A percentile compares a stretch with the other conserved stretches of the same genome.
Conservation (phyloP, 2,797 vertebrate species). For the Cirrhinus mrigala region DNA sequence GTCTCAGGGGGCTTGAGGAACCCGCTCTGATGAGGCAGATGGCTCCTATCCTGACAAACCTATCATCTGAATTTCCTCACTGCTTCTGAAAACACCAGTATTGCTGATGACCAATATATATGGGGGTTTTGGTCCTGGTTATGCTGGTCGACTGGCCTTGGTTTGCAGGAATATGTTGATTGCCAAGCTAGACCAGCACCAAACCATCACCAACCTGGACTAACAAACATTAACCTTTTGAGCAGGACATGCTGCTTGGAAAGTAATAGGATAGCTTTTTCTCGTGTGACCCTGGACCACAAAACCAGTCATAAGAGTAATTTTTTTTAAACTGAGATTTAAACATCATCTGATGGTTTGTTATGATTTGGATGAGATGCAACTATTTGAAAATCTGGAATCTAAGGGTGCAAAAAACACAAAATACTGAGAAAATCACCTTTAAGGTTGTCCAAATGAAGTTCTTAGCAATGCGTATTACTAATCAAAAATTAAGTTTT, state of each 20-base stretch:
- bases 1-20: constrained; percentile 60
- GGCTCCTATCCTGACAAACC: constrained; percentile 32
- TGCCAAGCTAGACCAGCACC: neutral
- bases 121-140: neutral
- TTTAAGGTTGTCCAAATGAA: too few species aligned
- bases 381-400: too few species aligned
- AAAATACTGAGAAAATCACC: too few species aligned
- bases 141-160: neutral
- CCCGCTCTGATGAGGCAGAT: constrained; percentile 39
- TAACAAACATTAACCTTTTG: neutral
- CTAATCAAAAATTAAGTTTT: too few species aligned
- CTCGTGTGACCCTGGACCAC: neutral
- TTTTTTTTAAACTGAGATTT: too few species aligned
- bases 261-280: neutral
- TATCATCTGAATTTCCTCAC: constrained; percentile 10
- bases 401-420: too few species aligned
- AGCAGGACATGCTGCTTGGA: neutral
- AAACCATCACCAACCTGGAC: neutral
- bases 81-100: neutral
- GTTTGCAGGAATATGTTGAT: neutral
- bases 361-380: too few species aligned
- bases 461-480: too few species aligned
- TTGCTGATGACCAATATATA: neutral
- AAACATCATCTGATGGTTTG: too few species aligned
- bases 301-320: too few species aligned